These are phyloP conservation scores for Antechinus stuartii DNA, from an alignment of 2,113 vertebrate genomes.

Conservation along the genomic window DNA sequence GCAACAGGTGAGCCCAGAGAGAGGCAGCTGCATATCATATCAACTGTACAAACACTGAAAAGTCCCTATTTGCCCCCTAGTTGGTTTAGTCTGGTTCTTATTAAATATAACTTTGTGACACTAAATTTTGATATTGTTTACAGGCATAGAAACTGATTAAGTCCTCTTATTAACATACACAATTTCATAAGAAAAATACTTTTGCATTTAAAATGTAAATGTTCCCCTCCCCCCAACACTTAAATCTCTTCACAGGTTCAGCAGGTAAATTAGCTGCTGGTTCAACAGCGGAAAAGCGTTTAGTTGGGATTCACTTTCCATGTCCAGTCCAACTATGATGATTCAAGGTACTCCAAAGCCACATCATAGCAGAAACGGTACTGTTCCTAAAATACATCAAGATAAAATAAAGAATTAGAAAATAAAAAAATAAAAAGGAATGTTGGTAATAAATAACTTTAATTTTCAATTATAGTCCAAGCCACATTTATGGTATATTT, in stretches of 20 bases:
- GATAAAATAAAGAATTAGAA: background rate
- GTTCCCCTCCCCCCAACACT: constrained; percentile 80
- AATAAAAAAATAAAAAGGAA: background rate
- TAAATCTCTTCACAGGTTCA: constrained; percentile 85
- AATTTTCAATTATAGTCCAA: background rate
- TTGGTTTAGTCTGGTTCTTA: constrained; percentile 79
- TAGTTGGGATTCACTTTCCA: constrained; percentile 62
- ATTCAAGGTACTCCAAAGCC: constrained; percentile 96
- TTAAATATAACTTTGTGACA: constrained; percentile 86
- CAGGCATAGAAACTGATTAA: constrained; percentile 86
- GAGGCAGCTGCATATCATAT: constrained; percentile 83
- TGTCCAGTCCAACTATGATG: constrained; percentile 87
- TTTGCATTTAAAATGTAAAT: constrained; percentile 88
- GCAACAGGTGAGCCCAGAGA: constrained; percentile 85
- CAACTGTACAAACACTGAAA: constrained; percentile 79
- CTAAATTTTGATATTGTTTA: constrained; percentile 84
- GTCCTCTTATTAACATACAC: constrained; percentile 88
- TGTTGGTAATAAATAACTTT: background rate
- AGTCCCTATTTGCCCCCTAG: constrained; percentile 74
- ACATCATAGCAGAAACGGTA: constrained; percentile 99
- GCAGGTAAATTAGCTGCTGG: constrained; percentile 75
- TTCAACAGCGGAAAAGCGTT: constrained; percentile 77
- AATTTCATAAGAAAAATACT: constrained; percentile 91
- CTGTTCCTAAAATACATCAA: constrained; percentile 89
- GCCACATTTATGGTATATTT: background rate